These are phyloP conservation scores for Microcaecilia unicolor DNA, from an alignment of 2,797 vertebrate genomes.

Conservation along the genomic window DNA sequence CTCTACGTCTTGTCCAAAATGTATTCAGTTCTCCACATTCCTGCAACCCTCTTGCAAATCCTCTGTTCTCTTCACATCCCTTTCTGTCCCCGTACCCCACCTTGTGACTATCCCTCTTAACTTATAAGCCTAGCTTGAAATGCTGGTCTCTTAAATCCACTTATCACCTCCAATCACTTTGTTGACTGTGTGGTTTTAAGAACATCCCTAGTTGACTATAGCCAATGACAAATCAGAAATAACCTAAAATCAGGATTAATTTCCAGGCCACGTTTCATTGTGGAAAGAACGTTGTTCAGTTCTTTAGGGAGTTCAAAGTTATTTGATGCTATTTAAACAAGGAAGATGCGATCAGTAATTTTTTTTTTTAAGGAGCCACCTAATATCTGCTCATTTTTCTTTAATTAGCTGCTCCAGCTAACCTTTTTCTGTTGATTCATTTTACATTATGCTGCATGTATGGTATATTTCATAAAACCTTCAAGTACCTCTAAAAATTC, in stretches of 20 bases:
- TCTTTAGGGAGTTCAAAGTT: not conserved
- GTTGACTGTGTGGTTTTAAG: not conserved
- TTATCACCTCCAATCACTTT: not conserved
- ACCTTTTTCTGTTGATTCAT: not conserved
- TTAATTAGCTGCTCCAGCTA: not conserved
- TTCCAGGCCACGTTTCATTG: rapidly evolving
- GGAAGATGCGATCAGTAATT: rapidly evolving
- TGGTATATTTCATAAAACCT: no score
- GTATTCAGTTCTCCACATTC: not conserved
- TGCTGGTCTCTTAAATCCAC: conserved; percentile 2
- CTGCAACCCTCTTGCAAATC: not conserved
- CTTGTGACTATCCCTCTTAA: conserved; percentile 24
- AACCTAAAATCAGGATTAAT: not conserved
- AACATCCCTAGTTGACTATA: not conserved
- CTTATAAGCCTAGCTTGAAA: conserved; percentile 12
- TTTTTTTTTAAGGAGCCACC: not conserved
- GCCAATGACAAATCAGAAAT: not conserved
- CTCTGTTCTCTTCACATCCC: no score
- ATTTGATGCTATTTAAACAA: rapidly evolving
- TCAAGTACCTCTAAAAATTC: no score
- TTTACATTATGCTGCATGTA: no score
- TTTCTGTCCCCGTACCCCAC: not conserved
- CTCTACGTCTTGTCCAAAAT: not conserved
- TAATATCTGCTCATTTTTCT: not conserved
- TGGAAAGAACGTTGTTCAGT: not conserved